Evolutionary conservation across 2,888 invertebrate genomes (phyloP).

Genomic region (Acanthosepion pharaonis): DNA sequence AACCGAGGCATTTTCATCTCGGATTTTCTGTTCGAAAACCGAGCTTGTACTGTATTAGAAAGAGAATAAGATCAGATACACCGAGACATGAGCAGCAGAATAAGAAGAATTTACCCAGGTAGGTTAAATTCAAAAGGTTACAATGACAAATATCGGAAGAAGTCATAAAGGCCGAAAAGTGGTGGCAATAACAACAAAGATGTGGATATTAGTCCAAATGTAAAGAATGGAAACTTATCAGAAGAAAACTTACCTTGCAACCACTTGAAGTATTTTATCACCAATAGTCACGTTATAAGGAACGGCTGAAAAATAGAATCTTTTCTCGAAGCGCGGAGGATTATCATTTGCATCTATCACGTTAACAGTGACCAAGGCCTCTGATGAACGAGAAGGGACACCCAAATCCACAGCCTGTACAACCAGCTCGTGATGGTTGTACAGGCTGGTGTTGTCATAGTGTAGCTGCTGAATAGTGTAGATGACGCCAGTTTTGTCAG

Average conservation of each 20-base stretch:
- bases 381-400: slow-evolving; percentile 93
- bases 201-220: too few relatives aligned
- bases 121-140: too few relatives aligned
- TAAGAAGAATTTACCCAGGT: too few relatives aligned
- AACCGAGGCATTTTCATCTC: too few relatives aligned
- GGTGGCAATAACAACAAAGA: too few relatives aligned
- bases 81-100: too few relatives aligned
- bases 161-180: too few relatives aligned
- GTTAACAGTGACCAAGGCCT: slow-evolving; percentile 88
- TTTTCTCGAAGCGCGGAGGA: slow-evolving; percentile 86
- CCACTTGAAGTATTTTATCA: slow-evolving; percentile 83
- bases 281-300: slow-evolving; percentile 82
- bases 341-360: slow-evolving; percentile 94
- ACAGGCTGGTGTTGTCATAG: slow-evolving; percentile 57
- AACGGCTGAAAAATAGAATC: slow-evolving; percentile 67
- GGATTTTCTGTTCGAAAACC: too few relatives aligned
- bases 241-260: slow-evolving; percentile 58
- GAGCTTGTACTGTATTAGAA: too few relatives aligned
- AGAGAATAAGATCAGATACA: too few relatives aligned
- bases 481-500: slow-evolving; percentile 91
- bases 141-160: too few relatives aligned
- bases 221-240: background rate
- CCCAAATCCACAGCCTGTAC: slow-evolving; percentile 95
- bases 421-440: slow-evolving; percentile 65
- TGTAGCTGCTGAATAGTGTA: slow-evolving; percentile 83